phyloP scores from a whole-genome alignment of 2,113 vertebrate species.

The Hippoglossus stenolepis region DNA sequence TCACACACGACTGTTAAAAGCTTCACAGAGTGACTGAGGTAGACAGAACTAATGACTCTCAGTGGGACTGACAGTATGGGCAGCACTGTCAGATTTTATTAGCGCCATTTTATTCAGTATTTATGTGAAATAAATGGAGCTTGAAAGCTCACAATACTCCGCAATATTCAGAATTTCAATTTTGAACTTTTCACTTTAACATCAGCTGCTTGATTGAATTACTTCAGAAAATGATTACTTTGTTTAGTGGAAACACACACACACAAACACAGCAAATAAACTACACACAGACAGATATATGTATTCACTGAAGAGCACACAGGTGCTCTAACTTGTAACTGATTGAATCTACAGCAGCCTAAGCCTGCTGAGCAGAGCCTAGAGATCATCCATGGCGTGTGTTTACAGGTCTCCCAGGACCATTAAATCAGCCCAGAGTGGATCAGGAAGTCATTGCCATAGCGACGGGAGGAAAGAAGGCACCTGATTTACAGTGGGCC shows the following conservation, averaged over 20 bases:
- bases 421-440: slow-evolving; percentile 80
- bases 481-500: slow-evolving; percentile 62
- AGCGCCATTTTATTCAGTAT: not conserved
- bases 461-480: slow-evolving; percentile 56
- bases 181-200: not conserved
- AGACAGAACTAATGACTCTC: slow-evolving; percentile 4
- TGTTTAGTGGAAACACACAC: slow-evolving; percentile 19
- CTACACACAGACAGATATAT: slow-evolving; percentile 41
- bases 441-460: slow-evolving; percentile 79
- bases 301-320: slow-evolving; percentile 51
- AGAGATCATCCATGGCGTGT: slow-evolving; percentile 73
- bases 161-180: not conserved
- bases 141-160: not conserved
- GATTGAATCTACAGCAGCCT: slow-evolving; percentile 72
- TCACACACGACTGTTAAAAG: not conserved
- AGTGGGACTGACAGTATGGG: not conserved
- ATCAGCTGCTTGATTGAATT: not conserved
- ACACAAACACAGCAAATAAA: not conserved
- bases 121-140: not conserved
- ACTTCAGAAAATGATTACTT: slow-evolving; percentile 16
- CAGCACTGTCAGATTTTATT: not conserved
- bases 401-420: slow-evolving; percentile 74
- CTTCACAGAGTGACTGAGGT: not conserved
- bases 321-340: slow-evolving; percentile 66
- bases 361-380: slow-evolving; percentile 68